These are phyloP conservation scores for Theonella swinhoei DNA, from an alignment of 37 sponge, comb jelly and placozoan species.

Conservation along the genomic window DNA sequence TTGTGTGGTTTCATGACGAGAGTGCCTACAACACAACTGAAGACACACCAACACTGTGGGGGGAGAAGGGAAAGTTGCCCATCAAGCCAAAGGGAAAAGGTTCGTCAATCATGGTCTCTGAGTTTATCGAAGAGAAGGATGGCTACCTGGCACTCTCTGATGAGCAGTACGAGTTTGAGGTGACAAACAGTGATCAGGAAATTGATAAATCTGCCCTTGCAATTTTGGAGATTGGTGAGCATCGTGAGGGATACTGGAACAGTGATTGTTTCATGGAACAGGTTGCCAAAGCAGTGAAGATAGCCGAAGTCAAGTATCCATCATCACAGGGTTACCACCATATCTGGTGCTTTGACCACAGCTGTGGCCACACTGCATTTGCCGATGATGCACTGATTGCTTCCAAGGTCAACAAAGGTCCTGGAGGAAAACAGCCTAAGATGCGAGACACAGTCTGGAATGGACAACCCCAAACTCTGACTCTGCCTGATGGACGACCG, in stretches of 20 bases:
- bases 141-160: not conserved
- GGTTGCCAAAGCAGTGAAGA: too few species aligned
- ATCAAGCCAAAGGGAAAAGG: constrained; percentile 22
- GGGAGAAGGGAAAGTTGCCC: not conserved
- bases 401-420: constrained; percentile 3
- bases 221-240: constrained; percentile 45
- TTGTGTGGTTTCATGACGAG: constrained; percentile 18
- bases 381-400: constrained; percentile 10
- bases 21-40: too few species aligned
- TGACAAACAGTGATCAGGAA: not conserved
- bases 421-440: constrained; percentile 22
- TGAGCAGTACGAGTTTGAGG: not conserved
- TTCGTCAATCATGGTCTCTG: constrained; percentile 28
- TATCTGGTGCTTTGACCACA: too few species aligned
- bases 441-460: constrained; percentile 11
- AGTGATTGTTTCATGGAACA: constrained; percentile 25
- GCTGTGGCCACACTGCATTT: constrained; percentile 23
- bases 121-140: constrained; percentile 42
- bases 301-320: too few species aligned
- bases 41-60: not conserved
- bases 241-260: too few species aligned
- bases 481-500: constrained; percentile 12
- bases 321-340: too few species aligned
- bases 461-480: constrained; percentile 6
- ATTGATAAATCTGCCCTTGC: not conserved